Conservation (phyloP, 2,888 invertebrate genomes). For the Serrognathus titanus region DNA sequence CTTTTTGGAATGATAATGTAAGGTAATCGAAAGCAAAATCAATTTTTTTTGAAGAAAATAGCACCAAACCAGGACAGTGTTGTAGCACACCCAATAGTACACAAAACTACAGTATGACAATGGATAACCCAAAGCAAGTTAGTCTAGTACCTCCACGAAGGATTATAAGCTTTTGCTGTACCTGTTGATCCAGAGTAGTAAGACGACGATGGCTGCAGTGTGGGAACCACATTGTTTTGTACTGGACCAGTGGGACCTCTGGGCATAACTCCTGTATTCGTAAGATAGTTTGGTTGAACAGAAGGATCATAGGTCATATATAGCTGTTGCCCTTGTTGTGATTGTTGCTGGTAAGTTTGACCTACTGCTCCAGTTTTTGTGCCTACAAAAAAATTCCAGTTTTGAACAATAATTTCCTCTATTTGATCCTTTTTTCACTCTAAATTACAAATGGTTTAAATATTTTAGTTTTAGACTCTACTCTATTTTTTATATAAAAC, state of each 20-base stretch:
- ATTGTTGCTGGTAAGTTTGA: conserved; percentile 57
- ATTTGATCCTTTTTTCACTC: too few relatives aligned
- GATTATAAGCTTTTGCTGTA: conserved; percentile 40
- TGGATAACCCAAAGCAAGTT: conserved; percentile 21
- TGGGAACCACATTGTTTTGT: conserved; percentile 50
- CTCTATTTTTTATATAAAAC: too few relatives aligned
- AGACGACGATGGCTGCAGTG: conserved; percentile 52
- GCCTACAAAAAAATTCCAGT: conserved; percentile 27
- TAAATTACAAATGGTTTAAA: neutral
- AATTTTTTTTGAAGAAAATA: neutral
- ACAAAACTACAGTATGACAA: conserved; percentile 12
- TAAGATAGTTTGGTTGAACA: conserved; percentile 59
- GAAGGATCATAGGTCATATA: conserved; percentile 60
- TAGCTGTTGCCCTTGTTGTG: conserved; percentile 53
- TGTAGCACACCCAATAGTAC: neutral
- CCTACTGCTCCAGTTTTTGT: conserved; percentile 57
- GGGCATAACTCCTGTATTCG: conserved; percentile 62
- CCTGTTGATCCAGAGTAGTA: conserved; percentile 54
- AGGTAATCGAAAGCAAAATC: neutral
- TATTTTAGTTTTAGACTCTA: too few relatives aligned
- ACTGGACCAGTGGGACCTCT: conserved; percentile 54
- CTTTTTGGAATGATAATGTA: conserved; percentile 1
- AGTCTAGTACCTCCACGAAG: conserved; percentile 29
- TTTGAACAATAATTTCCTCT: neutral
- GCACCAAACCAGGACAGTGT: conserved; percentile 8